Evolutionary conservation across 1,140 invertebrate genomes (phyloP).

Genomic region (Asobara japonica): DNA sequence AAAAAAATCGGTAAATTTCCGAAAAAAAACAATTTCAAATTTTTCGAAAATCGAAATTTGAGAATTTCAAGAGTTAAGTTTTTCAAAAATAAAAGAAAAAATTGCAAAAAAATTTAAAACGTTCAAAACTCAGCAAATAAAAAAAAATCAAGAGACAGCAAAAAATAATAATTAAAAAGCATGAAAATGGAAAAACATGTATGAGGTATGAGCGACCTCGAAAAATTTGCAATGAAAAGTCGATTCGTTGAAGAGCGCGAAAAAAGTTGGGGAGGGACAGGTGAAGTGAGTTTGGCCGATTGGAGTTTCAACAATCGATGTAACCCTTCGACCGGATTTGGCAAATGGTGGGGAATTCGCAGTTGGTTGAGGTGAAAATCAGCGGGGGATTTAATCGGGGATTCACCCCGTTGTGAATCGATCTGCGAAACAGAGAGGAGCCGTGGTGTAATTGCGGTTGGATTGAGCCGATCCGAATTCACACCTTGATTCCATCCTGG

Average conservation of each 20-base stretch:
- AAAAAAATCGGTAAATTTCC: too few species aligned
- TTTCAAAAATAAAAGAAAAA: too few species aligned
- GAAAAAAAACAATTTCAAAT: too few species aligned
- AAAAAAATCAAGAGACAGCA: too few species aligned
- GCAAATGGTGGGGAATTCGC: background rate
- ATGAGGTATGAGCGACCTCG: background rate
- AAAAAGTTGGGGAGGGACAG: background rate
- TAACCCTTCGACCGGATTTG: background rate
- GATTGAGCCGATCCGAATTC: background rate
- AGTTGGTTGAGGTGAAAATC: constrained; percentile 1
- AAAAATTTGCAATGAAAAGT: constrained; percentile 4
- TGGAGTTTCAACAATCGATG: background rate
- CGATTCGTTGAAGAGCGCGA: background rate
- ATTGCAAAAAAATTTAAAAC: too few species aligned
- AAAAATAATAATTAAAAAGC: too few species aligned
- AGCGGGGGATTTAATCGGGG: background rate
- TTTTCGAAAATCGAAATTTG: too few species aligned
- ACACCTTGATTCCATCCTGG: background rate
- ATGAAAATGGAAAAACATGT: background rate
- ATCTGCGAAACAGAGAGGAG: constrained; percentile 8
- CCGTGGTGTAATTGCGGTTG: constrained; percentile 1
- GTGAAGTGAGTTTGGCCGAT: background rate
- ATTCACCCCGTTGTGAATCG: background rate
- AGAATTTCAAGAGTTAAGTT: too few species aligned
- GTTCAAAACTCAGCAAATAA: too few species aligned